Base-by-base conservation (phyloP, 2,888 invertebrate species). In the Autographa pulchrina region DNA sequence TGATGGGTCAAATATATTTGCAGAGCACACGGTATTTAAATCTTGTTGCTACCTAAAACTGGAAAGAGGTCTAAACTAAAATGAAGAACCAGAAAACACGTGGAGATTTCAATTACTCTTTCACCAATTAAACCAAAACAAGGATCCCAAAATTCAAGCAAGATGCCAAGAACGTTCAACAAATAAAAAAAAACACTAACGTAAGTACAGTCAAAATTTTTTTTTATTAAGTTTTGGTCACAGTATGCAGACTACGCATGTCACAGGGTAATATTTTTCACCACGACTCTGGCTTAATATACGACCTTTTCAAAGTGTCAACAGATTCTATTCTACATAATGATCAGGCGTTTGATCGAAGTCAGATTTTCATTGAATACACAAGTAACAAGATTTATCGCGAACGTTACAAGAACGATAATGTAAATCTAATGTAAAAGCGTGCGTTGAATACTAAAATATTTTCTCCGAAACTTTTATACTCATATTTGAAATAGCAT, bases 281-380 rank as follows among this genome's bases (percentile, higher is more conserved):
- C 7, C 48, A 0, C n/a, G 7, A 7, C 5, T 6, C 7, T 16
- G 4, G n/a, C 43, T 43, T 8, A 48, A 16, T 7, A 8, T n/a
- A 7, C 7, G 4, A n/a, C 43, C 14, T 14, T 5, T 11, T 1
- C 11, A 1, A 38, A 8, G 8, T 48, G 48, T 48, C 48, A 48
- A 48, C 48, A 72, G 62, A 56, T 56, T 13, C 25, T 25, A 25
- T 13, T 25, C 54, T 56, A 54, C 54, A 54, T 54, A 54, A 54
- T 54, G 4, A 56, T 20, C 54, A 20, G 5, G 54, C 13, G 54
- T 20, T 54, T 54, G 54, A 54, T 54, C 8, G 54, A 20, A 56
- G 54, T 0, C 20, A 56, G 54, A 56, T 56, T 56, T 20, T 25
- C 54, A 56, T 56, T 56, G 54, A 56, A 56, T 56, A 56, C 54